phyloP scores from a whole-genome alignment of 2,888 invertebrate species.

The Thymelicus acteon region DNA sequence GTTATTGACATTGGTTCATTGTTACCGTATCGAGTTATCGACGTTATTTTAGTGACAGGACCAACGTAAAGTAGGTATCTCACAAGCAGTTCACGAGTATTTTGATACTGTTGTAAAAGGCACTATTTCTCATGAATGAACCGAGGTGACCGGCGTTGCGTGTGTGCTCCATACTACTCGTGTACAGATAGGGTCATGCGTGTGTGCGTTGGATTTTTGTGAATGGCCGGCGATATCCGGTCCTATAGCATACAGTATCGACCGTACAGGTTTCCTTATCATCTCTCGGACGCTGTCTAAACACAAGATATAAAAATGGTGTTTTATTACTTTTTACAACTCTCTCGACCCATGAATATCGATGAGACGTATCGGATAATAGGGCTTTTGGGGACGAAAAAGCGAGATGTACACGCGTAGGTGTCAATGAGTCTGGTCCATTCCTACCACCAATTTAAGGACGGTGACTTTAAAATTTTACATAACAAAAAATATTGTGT shows the following conservation, averaged over 20 bases:
- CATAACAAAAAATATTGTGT: constrained; percentile 70
- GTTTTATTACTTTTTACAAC: constrained; percentile 82
- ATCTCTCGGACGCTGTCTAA: constrained; percentile 81
- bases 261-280: constrained; percentile 82
- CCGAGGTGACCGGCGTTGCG: constrained; percentile 60
- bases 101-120: constrained; percentile 68
- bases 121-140: constrained; percentile 79
- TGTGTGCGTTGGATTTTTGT: constrained; percentile 74
- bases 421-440: constrained; percentile 71
- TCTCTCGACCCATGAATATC: constrained; percentile 72
- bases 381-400: constrained; percentile 60
- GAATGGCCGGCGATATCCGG: constrained; percentile 83
- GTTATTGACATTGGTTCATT: constrained; percentile 19
- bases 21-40: neutral
- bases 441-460: constrained; percentile 67
- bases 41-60: constrained; percentile 23
- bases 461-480: constrained; percentile 66
- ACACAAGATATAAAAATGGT: constrained; percentile 82
- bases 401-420: constrained; percentile 65
- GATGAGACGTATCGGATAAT: constrained; percentile 73
- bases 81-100: constrained; percentile 38
- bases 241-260: constrained; percentile 64
- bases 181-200: constrained; percentile 43
- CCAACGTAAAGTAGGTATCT: constrained; percentile 20
- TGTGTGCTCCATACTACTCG: constrained; percentile 58